Conservation (phyloP, 2,113 vertebrate genomes). For the Pluvialis apricaria region DNA sequence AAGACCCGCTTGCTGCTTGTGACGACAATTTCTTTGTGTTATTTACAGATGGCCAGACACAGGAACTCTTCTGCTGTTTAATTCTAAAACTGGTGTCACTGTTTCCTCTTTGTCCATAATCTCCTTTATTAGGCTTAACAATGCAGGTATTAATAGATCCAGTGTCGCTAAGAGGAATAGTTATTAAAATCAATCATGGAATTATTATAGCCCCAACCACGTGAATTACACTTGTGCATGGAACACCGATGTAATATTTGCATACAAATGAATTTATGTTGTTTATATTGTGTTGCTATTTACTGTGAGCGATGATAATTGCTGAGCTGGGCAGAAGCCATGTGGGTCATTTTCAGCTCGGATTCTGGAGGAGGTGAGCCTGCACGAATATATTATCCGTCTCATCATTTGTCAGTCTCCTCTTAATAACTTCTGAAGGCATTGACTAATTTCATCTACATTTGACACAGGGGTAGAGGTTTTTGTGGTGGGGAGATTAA, state of each 20-base stretch:
- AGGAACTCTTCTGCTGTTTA: neutral
- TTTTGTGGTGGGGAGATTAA: slow-evolving; percentile 11
- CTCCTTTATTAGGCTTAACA: neutral
- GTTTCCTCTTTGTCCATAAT: neutral
- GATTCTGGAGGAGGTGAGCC: neutral
- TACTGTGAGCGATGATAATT: slow-evolving; percentile 6
- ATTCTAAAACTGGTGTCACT: neutral
- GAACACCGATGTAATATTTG: neutral
- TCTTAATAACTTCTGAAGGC: neutral
- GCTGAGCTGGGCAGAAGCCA: slow-evolving; percentile 26
- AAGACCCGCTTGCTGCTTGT: neutral
- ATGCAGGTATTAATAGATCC: neutral
- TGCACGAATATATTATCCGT: neutral
- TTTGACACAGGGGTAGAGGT: neutral
- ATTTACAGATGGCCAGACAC: neutral
- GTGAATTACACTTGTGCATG: neutral
- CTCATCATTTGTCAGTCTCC: neutral
- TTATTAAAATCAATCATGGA: neutral
- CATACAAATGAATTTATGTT: slow-evolving; percentile 2
- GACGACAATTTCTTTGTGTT: neutral
- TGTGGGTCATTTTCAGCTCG: slow-evolving; percentile 3
- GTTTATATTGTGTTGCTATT: slow-evolving; percentile 50
- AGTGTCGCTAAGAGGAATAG: neutral
- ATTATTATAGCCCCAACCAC: neutral
- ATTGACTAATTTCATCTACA: neutral